Conservation (phyloP, 2,113 vertebrate species). For the Vulpes ferrilata region DNA sequence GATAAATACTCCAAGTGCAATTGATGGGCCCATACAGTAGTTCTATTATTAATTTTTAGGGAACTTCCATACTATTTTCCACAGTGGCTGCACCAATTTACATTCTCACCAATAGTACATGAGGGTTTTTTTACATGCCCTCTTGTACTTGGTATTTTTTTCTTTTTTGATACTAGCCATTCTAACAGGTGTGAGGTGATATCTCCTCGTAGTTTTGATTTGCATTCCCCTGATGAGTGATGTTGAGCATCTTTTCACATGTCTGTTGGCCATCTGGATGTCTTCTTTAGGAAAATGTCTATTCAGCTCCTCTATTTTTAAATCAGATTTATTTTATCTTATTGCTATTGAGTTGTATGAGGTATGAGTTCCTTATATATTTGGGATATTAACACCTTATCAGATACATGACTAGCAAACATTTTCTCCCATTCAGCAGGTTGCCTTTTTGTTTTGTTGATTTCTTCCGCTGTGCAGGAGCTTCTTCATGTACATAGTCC, state of each 20-base stretch:
- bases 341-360: neutral
- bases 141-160: neutral
- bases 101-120: neutral
- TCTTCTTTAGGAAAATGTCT: neutral
- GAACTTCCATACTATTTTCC: neutral
- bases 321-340: neutral
- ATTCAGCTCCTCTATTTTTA: neutral
- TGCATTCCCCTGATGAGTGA: neutral
- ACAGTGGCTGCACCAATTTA: neutral
- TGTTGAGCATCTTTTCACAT: neutral
- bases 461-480: neutral
- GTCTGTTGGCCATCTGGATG: neutral
- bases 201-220: neutral
- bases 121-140: neutral
- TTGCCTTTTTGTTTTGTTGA: neutral
- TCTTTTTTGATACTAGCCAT: neutral
- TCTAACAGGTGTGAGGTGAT: neutral
- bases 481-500: neutral
- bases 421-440: neutral
- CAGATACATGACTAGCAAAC: neutral
- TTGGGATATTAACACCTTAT: neutral
- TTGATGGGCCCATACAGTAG: neutral
- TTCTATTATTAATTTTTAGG: neutral
- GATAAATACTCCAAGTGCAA: neutral
- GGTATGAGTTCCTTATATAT: neutral